Conservation (phyloP, 2,888 invertebrate genomes). For the Acrocyrtus sp. region DNA sequence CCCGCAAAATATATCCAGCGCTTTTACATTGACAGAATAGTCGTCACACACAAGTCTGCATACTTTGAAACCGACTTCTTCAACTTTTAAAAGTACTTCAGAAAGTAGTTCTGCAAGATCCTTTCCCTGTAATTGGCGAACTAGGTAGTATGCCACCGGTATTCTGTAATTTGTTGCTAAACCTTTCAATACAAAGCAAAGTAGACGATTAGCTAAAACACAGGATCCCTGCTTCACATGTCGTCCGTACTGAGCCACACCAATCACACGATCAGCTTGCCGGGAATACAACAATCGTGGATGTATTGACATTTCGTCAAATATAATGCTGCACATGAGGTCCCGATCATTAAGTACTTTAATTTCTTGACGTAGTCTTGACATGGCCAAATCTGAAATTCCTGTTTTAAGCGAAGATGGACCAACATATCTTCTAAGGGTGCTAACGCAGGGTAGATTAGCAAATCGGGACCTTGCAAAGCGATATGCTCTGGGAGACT, state of each 20-base stretch:
- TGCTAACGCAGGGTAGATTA: neutral
- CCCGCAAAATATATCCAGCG: conserved; percentile 26
- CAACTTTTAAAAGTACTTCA: conserved; percentile 23
- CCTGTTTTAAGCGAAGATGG: conserved; percentile 22
- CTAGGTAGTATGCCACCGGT: conserved; percentile 41
- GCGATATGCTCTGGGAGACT: conserved; percentile 21
- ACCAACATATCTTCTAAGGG: conserved; percentile 17
- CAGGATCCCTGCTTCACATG: neutral
- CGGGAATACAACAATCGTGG: conserved; percentile 10
- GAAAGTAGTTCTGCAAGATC: conserved; percentile 14
- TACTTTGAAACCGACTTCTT: conserved; percentile 42
- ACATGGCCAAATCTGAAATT: neutral
- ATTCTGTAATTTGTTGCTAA: conserved; percentile 23
- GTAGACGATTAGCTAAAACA: conserved; percentile 7
- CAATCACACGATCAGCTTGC: conserved; percentile 29
- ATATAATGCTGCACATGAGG: conserved; percentile 12
- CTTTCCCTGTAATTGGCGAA: conserved; percentile 16
- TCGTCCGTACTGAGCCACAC: conserved; percentile 1
- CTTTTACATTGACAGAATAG: conserved; percentile 30
- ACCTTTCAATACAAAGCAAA: conserved; percentile 46
- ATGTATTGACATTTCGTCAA: conserved; percentile 31
- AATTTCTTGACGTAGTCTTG: conserved; percentile 21
- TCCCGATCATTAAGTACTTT: neutral
- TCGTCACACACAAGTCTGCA: conserved; percentile 43
- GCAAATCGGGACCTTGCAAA: conserved; percentile 7